Percentiles rank a stretch among this genome's conserved stretches.
phyloP scores from a whole-genome alignment of 2,888 invertebrate genomes.

The Amphimallon solstitiale region DNA sequence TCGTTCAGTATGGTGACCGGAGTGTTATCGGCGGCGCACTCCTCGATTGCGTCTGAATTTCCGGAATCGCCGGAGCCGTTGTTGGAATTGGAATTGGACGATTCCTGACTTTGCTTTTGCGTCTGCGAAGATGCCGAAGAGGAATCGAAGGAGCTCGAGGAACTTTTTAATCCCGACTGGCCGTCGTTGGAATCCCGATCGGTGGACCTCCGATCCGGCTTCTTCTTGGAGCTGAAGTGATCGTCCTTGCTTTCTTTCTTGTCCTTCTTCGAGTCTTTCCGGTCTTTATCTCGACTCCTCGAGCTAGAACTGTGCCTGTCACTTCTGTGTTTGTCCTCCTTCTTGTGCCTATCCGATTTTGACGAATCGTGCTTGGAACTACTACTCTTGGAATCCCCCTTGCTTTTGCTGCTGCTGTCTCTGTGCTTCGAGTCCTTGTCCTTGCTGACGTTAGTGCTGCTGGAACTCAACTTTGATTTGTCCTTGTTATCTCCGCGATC shows the following conservation, averaged over 20 bases:
- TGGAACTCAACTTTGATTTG: slow-evolving; percentile 33
- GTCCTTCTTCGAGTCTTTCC: slow-evolving; percentile 47
- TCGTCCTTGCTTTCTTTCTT: slow-evolving; percentile 68
- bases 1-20: not conserved
- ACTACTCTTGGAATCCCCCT: slow-evolving; percentile 48
- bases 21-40: not conserved
- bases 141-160: slow-evolving; percentile 57
- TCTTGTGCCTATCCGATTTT: slow-evolving; percentile 48
- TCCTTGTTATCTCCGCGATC: slow-evolving; percentile 39
- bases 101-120: slow-evolving; percentile 49
- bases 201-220: slow-evolving; percentile 75
- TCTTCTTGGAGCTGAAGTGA: slow-evolving; percentile 75
- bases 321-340: slow-evolving; percentile 50
- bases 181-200: slow-evolving; percentile 85
- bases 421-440: slow-evolving; percentile 50
- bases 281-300: slow-evolving; percentile 48
- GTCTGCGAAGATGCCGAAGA: slow-evolving; percentile 57
- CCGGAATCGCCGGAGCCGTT: slow-evolving; percentile 56
- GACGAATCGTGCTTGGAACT: slow-evolving; percentile 42
- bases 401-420: slow-evolving; percentile 46
- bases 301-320: slow-evolving; percentile 43
- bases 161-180: slow-evolving; percentile 62
- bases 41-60: slow-evolving; percentile 54
- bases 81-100: slow-evolving; percentile 47
- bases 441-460: not conserved